These are phyloP conservation scores for Stenolophus ochropezus DNA, from an alignment of 2,888 invertebrate genomes.

Conservation along the genomic window DNA sequence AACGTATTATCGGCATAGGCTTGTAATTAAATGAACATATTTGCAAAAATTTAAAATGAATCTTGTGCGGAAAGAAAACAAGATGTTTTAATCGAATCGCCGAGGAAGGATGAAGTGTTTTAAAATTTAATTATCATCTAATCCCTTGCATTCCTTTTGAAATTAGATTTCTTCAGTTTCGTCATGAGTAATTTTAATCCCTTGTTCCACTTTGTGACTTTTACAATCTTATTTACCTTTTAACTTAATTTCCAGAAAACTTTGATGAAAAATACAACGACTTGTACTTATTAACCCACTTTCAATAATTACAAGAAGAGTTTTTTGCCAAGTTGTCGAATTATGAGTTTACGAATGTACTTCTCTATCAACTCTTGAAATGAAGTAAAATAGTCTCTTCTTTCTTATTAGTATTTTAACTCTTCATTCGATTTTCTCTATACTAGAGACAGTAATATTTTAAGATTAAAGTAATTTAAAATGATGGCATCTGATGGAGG, in stretches of 20 bases:
- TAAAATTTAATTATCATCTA: slow-evolving; percentile 53
- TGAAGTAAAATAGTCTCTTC: too few species aligned
- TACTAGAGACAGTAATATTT: too few species aligned
- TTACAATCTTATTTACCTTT: slow-evolving; percentile 37
- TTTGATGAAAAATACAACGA: slow-evolving; percentile 21
- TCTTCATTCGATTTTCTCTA: too few species aligned
- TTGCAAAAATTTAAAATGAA: slow-evolving; percentile 18
- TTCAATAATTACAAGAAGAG: not conserved
- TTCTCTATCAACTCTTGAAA: too few species aligned
- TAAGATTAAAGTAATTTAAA: too few species aligned
- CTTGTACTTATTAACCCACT: slow-evolving; percentile 28
- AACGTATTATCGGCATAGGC: not conserved
- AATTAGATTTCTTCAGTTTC: slow-evolving; percentile 52
- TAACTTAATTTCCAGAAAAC: slow-evolving; percentile 34
- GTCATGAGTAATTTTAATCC: slow-evolving; percentile 51
- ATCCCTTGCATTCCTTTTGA: slow-evolving; percentile 40
- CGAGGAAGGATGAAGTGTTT: slow-evolving; percentile 45
- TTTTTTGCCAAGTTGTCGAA: too few species aligned
- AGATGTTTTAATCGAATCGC: slow-evolving; percentile 39
- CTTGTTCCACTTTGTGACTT: slow-evolving; percentile 39
- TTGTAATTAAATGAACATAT: not conserved
- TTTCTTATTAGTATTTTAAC: too few species aligned
- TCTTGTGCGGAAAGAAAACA: not conserved
- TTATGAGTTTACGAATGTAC: too few species aligned
- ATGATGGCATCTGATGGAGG: too few species aligned